Evolutionary conservation across 2,797 vertebrate species (phyloP), one percentile per base, ranked within the genome.

Genomic region (Zalophus californianus): DNA sequence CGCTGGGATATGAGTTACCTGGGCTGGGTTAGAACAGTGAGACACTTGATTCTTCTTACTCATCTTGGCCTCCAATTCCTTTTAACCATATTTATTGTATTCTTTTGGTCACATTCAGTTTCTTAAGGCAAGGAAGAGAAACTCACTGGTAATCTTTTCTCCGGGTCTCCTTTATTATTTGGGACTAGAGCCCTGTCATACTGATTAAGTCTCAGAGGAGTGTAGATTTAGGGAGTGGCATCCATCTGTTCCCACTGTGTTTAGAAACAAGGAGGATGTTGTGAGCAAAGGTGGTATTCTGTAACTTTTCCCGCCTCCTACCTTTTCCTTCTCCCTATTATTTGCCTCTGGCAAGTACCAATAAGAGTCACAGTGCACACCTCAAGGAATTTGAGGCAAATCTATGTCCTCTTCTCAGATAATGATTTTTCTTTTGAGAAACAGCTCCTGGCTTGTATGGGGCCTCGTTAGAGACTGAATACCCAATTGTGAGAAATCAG

Each of bases 401-500:
- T 58, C 75, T 87, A 1, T 92, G 29, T n/a, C 48, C 5, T 77
- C 15, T 95, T 92, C 15, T 93, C 13, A 83, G 56, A 29, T 92
- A 79, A 50, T 56, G 64, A 35, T 62, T 73, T 12, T 91, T 13
- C n/a, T 88, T 87, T 91, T 41, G 68, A 93, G 84, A 86, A 89
- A 35, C 25, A 88, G 77, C 72, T 29, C 3, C 27, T 50, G 86
- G 56, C 32, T 87, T 79, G 9, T 91, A 4, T 56, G 64, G 50
- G 72, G 38, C n/a, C n/a, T 78, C 56, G 23, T 38, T 68, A 25
- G 72, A 80, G 48, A 82, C 29, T n/a, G 54, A 89, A 64, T 35
- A 86, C n/a, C 32, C 72, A 38, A 0, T 87, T 27, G 20, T 73
- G 84, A 77, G 16, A 3, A 54, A 21, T 16, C 72, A 38, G 60